phyloP scores from a whole-genome alignment of 2,113 vertebrate genomes.

The Felis chaus region DNA sequence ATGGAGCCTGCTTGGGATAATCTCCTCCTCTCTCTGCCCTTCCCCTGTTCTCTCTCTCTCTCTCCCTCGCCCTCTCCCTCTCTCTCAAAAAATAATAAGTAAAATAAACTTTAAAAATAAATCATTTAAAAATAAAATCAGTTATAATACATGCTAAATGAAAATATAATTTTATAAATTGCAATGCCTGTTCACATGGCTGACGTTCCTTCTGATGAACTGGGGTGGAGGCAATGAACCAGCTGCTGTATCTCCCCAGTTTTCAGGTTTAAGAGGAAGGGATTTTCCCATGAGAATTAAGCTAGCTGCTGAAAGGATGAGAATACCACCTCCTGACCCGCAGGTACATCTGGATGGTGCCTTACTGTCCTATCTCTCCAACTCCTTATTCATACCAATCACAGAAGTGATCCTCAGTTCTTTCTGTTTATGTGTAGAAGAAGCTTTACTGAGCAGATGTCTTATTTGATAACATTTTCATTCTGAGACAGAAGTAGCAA shows the following conservation, averaged over 20 bases:
- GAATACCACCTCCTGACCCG: neutral
- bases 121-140: neutral
- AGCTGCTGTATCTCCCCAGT: neutral
- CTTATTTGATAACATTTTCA: conserved; percentile 15
- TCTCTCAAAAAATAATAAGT: no score
- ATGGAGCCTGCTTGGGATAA: no score
- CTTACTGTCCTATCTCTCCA: neutral
- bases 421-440: neutral
- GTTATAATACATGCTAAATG: neutral
- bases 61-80: no score
- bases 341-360: rapidly evolving
- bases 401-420: neutral
- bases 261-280: neutral
- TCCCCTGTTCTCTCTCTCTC: no score
- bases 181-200: neutral
- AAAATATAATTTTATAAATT: neutral
- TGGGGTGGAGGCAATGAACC: neutral
- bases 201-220: neutral
- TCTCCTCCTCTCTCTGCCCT: no score
- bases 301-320: neutral
- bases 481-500: neutral
- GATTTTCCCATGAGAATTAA: neutral
- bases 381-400: neutral
- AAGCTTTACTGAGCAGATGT: conserved; percentile 11
- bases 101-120: no score